Evolutionary conservation across 2,888 invertebrate species (phyloP).

Genomic region (Oscheius sp.): DNA sequence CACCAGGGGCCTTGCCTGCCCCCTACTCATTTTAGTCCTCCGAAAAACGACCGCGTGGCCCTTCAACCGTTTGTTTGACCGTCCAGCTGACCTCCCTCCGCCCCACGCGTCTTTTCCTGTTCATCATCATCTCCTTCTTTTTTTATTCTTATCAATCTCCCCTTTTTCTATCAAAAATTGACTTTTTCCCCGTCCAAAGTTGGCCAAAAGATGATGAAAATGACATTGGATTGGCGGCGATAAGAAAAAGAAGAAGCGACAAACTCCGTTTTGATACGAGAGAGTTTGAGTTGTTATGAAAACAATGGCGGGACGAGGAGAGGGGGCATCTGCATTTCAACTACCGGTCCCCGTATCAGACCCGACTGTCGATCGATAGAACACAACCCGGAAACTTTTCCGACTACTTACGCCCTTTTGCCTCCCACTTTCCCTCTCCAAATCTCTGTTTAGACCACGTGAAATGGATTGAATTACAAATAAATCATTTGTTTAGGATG

Average conservation of each 20-base stretch:
- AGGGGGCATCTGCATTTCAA: background rate
- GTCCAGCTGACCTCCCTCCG: slow-evolving; percentile 6
- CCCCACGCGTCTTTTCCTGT: background rate
- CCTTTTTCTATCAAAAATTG: background rate
- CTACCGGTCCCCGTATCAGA: slow-evolving; percentile 34
- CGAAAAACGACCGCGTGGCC: slow-evolving; percentile 7
- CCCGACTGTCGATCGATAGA: slow-evolving; percentile 2
- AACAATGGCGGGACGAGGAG: no score
- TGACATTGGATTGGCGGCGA: no score
- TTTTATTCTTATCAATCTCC: background rate
- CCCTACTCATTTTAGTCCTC: slow-evolving; percentile 1
- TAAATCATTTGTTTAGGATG: slow-evolving; percentile 40
- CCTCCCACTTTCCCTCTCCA: no score
- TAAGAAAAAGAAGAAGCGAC: no score
- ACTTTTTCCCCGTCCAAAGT: background rate
- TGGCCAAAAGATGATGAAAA: background rate
- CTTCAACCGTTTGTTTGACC: slow-evolving; percentile 20
- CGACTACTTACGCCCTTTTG: slow-evolving; percentile 5
- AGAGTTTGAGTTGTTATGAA: no score
- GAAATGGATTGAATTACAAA: background rate
- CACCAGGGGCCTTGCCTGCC: background rate
- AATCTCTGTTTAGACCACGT: no score
- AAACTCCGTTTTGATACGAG: no score
- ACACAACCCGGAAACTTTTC: background rate
- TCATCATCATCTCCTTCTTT: no score